phyloP scores from a whole-genome alignment of 2,797 vertebrate species.

The Leptoclinus maculatus region DNA sequence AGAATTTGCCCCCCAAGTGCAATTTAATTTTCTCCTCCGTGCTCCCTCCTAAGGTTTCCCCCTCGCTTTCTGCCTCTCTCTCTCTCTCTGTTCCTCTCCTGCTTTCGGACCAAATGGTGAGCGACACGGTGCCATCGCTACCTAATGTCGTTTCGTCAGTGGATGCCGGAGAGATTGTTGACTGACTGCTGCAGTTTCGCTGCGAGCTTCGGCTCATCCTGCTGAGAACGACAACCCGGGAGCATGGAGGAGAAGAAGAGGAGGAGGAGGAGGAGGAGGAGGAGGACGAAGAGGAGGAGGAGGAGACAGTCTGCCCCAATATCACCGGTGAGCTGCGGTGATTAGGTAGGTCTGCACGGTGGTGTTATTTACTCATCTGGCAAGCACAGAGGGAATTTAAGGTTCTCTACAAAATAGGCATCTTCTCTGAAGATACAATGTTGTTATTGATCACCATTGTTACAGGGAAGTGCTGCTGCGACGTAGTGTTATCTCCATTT shows the following conservation, averaged over 20 bases:
- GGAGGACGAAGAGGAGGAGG: conserved; percentile 27
- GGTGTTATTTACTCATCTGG: background rate
- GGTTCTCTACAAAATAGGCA: background rate
- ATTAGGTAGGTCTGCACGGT: conserved; percentile 72
- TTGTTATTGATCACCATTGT: background rate
- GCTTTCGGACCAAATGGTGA: conserved; percentile 52
- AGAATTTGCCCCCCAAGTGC: conserved; percentile 97
- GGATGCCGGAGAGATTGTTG: conserved; percentile 37
- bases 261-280: conserved; percentile 33
- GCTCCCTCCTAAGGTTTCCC: conserved; percentile 80
- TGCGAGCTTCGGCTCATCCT: conserved; percentile 8
- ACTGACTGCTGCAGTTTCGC: conserved; percentile 14
- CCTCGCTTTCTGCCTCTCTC: conserved; percentile 19
- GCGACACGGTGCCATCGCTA: conserved; percentile 55
- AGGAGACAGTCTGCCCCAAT: conserved; percentile 31
- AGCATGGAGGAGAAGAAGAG: conserved; percentile 36
- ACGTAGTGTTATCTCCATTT: background rate
- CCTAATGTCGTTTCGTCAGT: conserved; percentile 19
- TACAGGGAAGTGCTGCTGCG: background rate
- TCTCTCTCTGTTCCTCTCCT: conserved; percentile 57
- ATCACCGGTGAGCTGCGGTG: conserved; percentile 17
- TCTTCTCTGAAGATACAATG: background rate
- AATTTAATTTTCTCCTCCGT: conserved; percentile 95
- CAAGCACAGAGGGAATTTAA: background rate
- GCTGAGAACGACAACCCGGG: conserved; percentile 17